Conservation (phyloP, 2,888 invertebrate species). For the Hypena proboscidalis region DNA sequence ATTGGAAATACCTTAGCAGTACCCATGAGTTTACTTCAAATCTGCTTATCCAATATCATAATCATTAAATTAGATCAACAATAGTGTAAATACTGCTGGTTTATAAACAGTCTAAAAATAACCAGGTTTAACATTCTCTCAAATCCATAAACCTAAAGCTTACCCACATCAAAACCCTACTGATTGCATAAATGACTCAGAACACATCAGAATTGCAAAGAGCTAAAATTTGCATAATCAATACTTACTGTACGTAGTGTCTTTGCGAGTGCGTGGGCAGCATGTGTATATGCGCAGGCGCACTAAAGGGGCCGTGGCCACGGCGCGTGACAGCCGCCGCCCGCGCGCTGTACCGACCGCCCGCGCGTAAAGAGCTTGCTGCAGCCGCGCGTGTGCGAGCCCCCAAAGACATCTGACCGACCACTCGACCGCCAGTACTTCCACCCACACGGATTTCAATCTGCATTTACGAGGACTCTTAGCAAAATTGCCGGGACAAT, state of each 20-base stretch:
- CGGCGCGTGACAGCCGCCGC: constrained; percentile 95
- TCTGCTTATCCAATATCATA: too few relatives aligned
- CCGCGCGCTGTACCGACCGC: constrained; percentile 94
- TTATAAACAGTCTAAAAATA: too few relatives aligned
- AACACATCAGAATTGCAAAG: background rate
- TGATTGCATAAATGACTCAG: background rate
- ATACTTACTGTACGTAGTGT: constrained; percentile 78
- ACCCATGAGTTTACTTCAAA: too few relatives aligned
- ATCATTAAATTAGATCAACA: too few relatives aligned
- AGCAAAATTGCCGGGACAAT: constrained; percentile 1
- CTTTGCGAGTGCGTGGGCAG: constrained; percentile 84
- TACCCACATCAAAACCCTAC: too few relatives aligned
- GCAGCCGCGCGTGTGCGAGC: constrained; percentile 95
- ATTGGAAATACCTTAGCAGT: too few relatives aligned
- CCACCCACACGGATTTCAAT: constrained; percentile 76
- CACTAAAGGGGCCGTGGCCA: constrained; percentile 95
- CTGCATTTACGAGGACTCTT: constrained; percentile 40
- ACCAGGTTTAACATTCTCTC: too few relatives aligned
- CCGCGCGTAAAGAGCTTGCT: constrained; percentile 94
- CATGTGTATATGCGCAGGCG: constrained; percentile 90
- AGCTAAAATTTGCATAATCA: background rate
- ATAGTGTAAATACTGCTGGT: too few relatives aligned
- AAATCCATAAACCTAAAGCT: too few relatives aligned
- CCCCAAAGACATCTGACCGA: constrained; percentile 94
- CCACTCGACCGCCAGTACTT: constrained; percentile 70